Evolutionary conservation across 2,888 invertebrate genomes (phyloP), one percentile per base, ranked within the genome.

Genomic region (Tenthredo distinguenda): DNA sequence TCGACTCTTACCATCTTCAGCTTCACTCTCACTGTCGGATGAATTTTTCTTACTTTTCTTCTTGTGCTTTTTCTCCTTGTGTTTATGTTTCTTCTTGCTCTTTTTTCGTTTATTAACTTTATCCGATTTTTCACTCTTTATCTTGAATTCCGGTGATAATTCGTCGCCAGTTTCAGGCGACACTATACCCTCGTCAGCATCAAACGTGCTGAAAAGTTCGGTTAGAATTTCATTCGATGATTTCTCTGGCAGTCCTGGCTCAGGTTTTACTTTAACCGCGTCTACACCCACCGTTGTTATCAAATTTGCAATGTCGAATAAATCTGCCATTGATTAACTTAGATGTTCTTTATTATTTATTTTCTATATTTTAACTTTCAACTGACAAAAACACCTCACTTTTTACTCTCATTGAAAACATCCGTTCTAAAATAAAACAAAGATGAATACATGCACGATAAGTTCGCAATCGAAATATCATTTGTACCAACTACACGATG

Each of bases 161-260:
- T 40, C 89, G 79, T 86, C 86, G 1, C 71, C 85, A 9, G 87
- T 89, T 18, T 87, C 86, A 7, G 87, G 86, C 2, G 90, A 90
- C 37, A 87, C 87, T 58, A 86, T 85, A 93, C 94, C 87, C 93
- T 94, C 89, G 86, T 94, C 92, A 91, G 94, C 95, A 77, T 94
- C 94, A 37, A 97, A 97, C 37, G 96, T 96, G 90, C 96, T 95
- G 90, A 98, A 98, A 0, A 98, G 94, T 93, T 98, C 98, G 0
- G 97, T 96, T 31, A 98, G 94, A 90, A 98, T 97, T 93, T 98
- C 97, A 91, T 95, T 96, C 0, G 97, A 97, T 9, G 96, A 96
- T 92, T 97, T 97, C 55, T 94, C 93, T 47, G 92, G 93, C 68
- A 93, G 72, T 5, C 93, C 93, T 3, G 93, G 93, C 74, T 93